These are phyloP conservation scores for Serilophus lunatus DNA, from an alignment of 2,113 vertebrate genomes.

Conservation along the genomic window DNA sequence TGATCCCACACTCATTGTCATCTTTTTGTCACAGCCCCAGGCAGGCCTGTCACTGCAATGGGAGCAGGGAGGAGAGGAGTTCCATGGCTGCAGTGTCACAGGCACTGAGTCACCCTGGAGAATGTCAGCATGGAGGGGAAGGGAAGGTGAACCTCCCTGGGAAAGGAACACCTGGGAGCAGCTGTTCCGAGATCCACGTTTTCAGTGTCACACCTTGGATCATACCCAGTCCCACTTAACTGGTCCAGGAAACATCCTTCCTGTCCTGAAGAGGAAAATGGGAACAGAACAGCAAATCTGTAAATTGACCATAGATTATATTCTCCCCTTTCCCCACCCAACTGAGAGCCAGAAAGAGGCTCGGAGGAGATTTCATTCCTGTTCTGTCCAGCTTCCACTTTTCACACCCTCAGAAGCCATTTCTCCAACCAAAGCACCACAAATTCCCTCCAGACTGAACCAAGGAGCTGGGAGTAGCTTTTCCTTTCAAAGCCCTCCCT, in stretches of 20 bases:
- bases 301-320: background rate
- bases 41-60: background rate
- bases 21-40: background rate
- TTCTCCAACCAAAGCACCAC: background rate
- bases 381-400: background rate
- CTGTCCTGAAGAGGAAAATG: background rate
- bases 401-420: background rate
- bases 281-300: background rate
- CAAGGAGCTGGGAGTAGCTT: background rate
- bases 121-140: fast-evolving
- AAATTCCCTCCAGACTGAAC: background rate
- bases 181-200: background rate
- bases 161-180: background rate
- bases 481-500: background rate
- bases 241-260: background rate
- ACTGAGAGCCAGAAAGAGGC: background rate
- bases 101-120: background rate
- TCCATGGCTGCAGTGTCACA: background rate
- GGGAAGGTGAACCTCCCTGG: background rate
- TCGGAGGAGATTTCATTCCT: background rate
- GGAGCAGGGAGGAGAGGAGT: background rate
- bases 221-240: background rate
- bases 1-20: background rate
- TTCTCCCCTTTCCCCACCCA: background rate
- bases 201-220: background rate